phyloP scores from a whole-genome alignment of 2,888 invertebrate species.

The Chymomyza amoena region DNA sequence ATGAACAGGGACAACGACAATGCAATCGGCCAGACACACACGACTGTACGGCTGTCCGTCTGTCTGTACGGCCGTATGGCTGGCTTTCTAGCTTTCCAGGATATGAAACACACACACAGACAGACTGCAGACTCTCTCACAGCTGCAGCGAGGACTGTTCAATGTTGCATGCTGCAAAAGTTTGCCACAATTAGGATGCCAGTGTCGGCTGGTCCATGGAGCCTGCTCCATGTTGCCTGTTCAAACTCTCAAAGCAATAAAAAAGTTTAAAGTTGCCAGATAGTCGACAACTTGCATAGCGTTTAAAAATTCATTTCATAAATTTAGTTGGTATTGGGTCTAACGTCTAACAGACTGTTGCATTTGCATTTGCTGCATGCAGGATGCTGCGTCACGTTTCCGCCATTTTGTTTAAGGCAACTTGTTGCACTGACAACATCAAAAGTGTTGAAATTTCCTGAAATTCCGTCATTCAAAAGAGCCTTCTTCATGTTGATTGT shows the following conservation, averaged over 20 bases:
- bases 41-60: neutral
- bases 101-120: conserved; percentile 41
- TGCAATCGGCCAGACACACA: conserved; percentile 40
- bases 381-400: conserved; percentile 62
- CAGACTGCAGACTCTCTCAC: neutral
- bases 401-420: conserved; percentile 60
- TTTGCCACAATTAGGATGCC: conserved; percentile 68
- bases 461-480: conserved; percentile 1
- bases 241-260: conserved; percentile 59
- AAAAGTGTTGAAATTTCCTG: conserved; percentile 59
- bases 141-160: neutral
- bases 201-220: neutral
- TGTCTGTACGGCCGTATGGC: neutral
- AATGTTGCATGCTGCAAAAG: conserved; percentile 45
- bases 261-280: conserved; percentile 59
- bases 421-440: conserved; percentile 52
- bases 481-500: neutral
- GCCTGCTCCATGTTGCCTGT: neutral
- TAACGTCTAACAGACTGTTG: neutral
- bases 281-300: conserved; percentile 3
- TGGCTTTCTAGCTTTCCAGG: conserved; percentile 46
- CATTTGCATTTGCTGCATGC: conserved; percentile 5
- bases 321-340: conserved; percentile 39
- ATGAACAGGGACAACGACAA: conserved; percentile 58
- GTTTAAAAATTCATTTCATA: conserved; percentile 67